Evolutionary conservation across 2,888 invertebrate species (phyloP).

Genomic region (Mayetiola destructor): DNA sequence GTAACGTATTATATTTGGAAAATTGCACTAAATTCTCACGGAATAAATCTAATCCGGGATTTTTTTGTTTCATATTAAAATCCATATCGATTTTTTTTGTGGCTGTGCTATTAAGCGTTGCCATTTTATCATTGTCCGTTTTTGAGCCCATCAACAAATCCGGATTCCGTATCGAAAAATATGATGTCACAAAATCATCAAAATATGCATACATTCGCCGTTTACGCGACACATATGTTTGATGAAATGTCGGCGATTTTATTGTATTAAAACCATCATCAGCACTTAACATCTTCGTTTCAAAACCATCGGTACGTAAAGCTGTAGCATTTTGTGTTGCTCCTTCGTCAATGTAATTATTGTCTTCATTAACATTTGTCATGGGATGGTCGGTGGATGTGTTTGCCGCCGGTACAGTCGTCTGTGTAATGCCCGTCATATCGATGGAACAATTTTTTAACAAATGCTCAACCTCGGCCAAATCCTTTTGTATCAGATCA

Average conservation of each 20-base stretch:
- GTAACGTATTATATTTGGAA: slow-evolving; percentile 60
- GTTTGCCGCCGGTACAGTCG: neutral
- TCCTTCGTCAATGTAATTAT: neutral
- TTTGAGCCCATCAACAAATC: slow-evolving; percentile 44
- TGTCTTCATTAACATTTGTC: neutral
- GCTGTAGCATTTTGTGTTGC: neutral
- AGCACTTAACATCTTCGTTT: neutral
- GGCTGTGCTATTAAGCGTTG: neutral
- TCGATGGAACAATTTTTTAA: slow-evolving; percentile 28
- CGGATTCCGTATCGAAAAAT: slow-evolving; percentile 62
- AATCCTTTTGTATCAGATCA: slow-evolving; percentile 56
- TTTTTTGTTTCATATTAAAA: slow-evolving; percentile 23
- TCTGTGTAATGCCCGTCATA: too few relatives aligned
- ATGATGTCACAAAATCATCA: slow-evolving; percentile 77
- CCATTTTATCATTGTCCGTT: neutral
- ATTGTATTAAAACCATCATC: slow-evolving; percentile 16
- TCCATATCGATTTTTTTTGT: slow-evolving; percentile 13
- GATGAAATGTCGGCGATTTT: slow-evolving; percentile 18
- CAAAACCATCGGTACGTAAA: neutral
- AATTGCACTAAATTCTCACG: slow-evolving; percentile 75
- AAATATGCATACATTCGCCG: slow-evolving; percentile 71
- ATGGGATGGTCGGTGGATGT: neutral
- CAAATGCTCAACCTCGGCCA: slow-evolving; percentile 54
- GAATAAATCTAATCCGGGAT: slow-evolving; percentile 53
- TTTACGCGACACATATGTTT: slow-evolving; percentile 51